Evolutionary conservation across 2,797 vertebrate genomes (phyloP).

Genomic region (Chanos chanos): DNA sequence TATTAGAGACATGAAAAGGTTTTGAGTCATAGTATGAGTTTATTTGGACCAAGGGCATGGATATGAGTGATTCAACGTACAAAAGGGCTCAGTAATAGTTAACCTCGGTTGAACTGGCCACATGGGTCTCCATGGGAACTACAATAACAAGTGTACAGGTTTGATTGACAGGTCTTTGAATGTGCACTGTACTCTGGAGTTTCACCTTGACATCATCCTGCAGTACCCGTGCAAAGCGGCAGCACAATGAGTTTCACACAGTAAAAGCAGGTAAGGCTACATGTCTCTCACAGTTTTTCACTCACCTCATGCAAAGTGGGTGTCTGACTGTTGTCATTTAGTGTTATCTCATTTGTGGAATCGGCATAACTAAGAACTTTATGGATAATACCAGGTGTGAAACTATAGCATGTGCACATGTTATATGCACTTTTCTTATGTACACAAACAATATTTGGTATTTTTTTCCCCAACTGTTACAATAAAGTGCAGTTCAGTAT

Average conservation of each 20-base stretch:
- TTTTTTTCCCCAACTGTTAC: background rate
- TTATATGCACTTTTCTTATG: background rate
- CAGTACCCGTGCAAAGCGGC: background rate
- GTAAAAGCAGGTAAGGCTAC: conserved; percentile 11
- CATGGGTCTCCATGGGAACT: background rate
- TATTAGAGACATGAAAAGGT: too few relatives aligned
- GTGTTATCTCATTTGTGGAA: background rate
- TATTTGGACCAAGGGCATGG: too few relatives aligned
- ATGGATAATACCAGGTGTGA: background rate
- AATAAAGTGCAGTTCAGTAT: conserved; percentile 23
- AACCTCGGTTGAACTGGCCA: background rate
- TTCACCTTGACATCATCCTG: conserved; percentile 48
- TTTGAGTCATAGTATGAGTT: too few relatives aligned
- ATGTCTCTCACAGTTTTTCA: background rate
- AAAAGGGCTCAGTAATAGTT: too few relatives aligned
- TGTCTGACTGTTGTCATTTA: too few relatives aligned
- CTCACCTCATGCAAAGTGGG: too few relatives aligned
- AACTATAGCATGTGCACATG: too few relatives aligned
- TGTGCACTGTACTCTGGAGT: conserved; percentile 5
- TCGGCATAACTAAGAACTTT: background rate
- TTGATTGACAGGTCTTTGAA: conserved; percentile 32
- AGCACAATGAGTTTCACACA: conserved; percentile 17
- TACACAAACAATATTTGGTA: conserved; percentile 23
- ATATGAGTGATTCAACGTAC: too few relatives aligned
- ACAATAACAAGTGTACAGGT: background rate